Evolutionary conservation across 2,888 invertebrate species (phyloP).

Genomic region (Perizoma affinitatum): DNA sequence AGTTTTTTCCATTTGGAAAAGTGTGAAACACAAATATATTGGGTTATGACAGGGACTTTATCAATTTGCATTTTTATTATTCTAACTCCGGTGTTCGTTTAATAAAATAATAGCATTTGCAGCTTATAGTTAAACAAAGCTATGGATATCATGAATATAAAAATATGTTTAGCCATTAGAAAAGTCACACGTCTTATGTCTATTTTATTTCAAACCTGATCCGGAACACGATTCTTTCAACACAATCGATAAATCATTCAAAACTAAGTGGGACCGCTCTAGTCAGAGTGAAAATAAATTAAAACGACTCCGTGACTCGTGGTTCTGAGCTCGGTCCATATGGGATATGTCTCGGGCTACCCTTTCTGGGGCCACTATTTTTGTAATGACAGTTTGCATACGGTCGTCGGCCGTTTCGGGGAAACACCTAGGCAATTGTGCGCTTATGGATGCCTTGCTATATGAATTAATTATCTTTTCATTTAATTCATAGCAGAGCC

Average conservation of each 20-base stretch:
- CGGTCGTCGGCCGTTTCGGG: conserved; percentile 62
- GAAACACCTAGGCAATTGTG: conserved; percentile 73
- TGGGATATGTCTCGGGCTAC: conserved; percentile 75
- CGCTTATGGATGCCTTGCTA: conserved; percentile 48
- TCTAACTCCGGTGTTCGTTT: conserved; percentile 18
- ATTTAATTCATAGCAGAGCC: conserved; percentile 18
- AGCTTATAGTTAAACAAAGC: conserved; percentile 8
- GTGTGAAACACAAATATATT: conserved; percentile 30
- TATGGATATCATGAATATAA: too few species aligned
- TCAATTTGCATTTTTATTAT: conserved; percentile 37
- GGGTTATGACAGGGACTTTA: conserved; percentile 37
- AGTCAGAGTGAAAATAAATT: conserved; percentile 60
- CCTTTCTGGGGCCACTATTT: conserved; percentile 82
- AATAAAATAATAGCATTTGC: conserved; percentile 24
- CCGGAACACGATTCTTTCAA: conserved; percentile 21
- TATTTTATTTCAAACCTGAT: background rate
- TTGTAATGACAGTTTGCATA: conserved; percentile 81
- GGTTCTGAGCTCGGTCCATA: conserved; percentile 60
- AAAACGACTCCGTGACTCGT: conserved; percentile 55
- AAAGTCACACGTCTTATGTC: background rate
- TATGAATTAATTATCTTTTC: conserved; percentile 56
- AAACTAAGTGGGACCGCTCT: conserved; percentile 36
- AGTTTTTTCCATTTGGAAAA: conserved; percentile 27
- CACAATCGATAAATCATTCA: conserved; percentile 34
- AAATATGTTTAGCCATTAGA: background rate